A percentile compares a stretch with the other conserved stretches of the same genome.
Conservation (phyloP, 2,797 vertebrate species). For the Potorous gilbertii region DNA sequence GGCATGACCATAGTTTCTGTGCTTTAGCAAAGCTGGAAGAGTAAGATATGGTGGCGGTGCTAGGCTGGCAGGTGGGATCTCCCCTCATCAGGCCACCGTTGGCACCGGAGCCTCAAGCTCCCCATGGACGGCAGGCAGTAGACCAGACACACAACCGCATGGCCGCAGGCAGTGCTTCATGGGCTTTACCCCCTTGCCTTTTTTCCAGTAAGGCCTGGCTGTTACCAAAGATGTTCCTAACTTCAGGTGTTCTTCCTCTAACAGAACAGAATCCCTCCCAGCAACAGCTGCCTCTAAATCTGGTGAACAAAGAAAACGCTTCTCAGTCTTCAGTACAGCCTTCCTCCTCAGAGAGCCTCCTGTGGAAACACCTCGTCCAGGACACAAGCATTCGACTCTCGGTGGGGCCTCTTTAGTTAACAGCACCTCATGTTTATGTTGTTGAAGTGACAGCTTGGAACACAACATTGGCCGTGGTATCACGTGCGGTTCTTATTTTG, state of each 20-base stretch:
- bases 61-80: neutral
- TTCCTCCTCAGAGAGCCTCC: conserved; percentile 50
- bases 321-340: conserved; percentile 69
- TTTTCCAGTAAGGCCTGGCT: neutral
- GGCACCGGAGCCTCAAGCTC: neutral
- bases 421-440: conserved; percentile 41
- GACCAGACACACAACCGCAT: rapidly evolving
- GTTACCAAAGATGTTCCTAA: conserved; percentile 13
- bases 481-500: conserved; percentile 58
- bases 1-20: conserved; percentile 4
- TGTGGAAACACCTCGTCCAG: conserved; percentile 70
- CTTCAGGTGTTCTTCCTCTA: conserved; percentile 73
- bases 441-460: conserved; percentile 9
- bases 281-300: conserved; percentile 66
- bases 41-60: neutral
- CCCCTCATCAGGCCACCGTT: neutral
- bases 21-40: neutral
- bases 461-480: conserved; percentile 53
- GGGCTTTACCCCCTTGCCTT: too few species aligned
- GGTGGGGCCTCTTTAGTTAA: conserved; percentile 58
- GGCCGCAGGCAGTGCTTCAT: neutral
- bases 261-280: conserved; percentile 73
- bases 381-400: conserved; percentile 58
- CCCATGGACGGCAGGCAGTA: rapidly evolving
- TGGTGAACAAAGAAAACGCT: conserved; percentile 71